Conservation (phyloP, 92 coral and sea anemone species). For the Plumapathes pennacea region DNA sequence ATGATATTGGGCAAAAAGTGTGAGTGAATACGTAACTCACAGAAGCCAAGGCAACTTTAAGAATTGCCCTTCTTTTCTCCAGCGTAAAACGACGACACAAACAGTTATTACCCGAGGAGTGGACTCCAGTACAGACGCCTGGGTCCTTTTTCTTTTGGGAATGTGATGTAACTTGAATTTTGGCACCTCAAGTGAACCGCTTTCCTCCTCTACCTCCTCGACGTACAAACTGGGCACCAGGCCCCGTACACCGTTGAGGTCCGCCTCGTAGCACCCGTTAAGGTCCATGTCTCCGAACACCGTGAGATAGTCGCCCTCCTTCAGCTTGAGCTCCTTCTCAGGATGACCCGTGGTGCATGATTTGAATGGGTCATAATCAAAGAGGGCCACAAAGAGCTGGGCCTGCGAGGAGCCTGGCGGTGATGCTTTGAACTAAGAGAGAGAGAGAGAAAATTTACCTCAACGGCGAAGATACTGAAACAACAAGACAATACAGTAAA, state of each 20-base stretch:
- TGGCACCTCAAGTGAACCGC: constrained; percentile 39
- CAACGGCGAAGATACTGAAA: too few relatives aligned
- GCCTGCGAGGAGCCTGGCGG: constrained; percentile 43
- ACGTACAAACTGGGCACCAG: constrained; percentile 83
- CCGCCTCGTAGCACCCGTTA: constrained; percentile 81
- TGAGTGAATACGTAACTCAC: too few relatives aligned
- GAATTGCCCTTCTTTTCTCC: too few relatives aligned
- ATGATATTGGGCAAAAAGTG: too few relatives aligned
- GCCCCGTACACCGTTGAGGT: constrained; percentile 80
- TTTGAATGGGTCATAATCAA: constrained; percentile 79
- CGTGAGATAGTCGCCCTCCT: constrained; percentile 70
- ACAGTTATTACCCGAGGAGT: too few relatives aligned
- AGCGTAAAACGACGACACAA: too few relatives aligned
- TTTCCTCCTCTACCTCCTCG: constrained; percentile 71
- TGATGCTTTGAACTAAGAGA: constrained; percentile 26
- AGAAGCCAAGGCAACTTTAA: too few relatives aligned
- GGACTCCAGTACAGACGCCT: constrained; percentile 4
- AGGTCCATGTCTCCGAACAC: constrained; percentile 81
- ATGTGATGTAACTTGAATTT: constrained; percentile 6
- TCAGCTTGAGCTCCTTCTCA: constrained; percentile 65
- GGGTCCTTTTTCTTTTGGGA: constrained; percentile 6
- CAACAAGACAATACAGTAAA: too few relatives aligned
- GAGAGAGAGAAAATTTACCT: neutral
- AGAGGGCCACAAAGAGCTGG: constrained; percentile 69
- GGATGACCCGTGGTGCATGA: constrained; percentile 79